Conservation (phyloP, 1,140 invertebrate species). For the Nomia melanderi region DNA sequence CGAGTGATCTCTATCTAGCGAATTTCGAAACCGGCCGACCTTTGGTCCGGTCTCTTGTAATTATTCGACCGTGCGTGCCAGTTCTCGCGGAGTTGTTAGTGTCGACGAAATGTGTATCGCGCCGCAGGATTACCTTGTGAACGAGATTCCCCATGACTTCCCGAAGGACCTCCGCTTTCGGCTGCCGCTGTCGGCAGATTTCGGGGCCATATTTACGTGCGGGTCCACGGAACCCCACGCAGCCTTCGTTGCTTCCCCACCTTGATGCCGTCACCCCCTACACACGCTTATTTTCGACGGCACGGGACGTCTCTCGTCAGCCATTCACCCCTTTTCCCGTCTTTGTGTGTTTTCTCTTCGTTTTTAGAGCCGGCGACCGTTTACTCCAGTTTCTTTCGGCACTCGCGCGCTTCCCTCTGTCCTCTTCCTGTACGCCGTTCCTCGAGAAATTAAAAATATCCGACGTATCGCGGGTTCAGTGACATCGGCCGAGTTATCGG, state of each 20-base stretch:
- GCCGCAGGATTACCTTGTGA: slow-evolving; percentile 56
- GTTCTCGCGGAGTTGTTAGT: too few relatives aligned
- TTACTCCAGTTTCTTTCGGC: neutral
- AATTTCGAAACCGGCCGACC: too few relatives aligned
- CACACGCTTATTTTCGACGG: slow-evolving; percentile 50
- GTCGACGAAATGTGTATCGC: too few relatives aligned
- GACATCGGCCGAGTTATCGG: neutral
- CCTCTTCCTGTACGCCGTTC: neutral
- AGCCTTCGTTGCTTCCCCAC: slow-evolving; percentile 49
- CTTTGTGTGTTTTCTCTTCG: slow-evolving; percentile 10
- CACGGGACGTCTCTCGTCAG: slow-evolving; percentile 28
- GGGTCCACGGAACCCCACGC: slow-evolving; percentile 55
- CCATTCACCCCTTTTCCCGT: slow-evolving; percentile 34
- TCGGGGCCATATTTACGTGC: slow-evolving; percentile 66
- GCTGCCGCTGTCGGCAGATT: slow-evolving; percentile 54
- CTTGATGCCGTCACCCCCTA: slow-evolving; percentile 42
- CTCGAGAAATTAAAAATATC: neutral
- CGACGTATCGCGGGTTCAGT: neutral
- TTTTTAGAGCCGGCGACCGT: neutral
- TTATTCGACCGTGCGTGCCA: too few relatives aligned
- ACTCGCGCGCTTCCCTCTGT: too few relatives aligned
- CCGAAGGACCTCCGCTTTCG: slow-evolving; percentile 55
- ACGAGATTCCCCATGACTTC: slow-evolving; percentile 66
- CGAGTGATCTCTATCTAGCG: too few relatives aligned
- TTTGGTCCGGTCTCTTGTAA: too few relatives aligned